phyloP scores from a whole-genome alignment of 1,140 invertebrate genomes.

The Scaptomyza pallida region DNA sequence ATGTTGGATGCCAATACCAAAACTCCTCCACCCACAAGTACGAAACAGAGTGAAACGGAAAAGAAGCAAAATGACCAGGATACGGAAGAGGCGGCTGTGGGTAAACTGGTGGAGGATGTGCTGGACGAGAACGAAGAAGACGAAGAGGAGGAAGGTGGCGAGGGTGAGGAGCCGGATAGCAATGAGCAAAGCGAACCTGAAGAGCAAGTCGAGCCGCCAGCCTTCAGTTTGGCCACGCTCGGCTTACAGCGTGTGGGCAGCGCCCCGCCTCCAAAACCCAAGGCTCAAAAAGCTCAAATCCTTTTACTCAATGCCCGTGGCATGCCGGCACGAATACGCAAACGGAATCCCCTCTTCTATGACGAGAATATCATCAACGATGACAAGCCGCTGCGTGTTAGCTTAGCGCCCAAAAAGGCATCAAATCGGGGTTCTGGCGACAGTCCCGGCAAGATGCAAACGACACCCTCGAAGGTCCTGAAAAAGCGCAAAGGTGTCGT shows the following conservation, averaged over 20 bases:
- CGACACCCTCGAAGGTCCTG: constrained; percentile 84
- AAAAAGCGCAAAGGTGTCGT: constrained; percentile 84
- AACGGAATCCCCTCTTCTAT: constrained; percentile 95
- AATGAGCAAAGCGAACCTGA: constrained; percentile 57
- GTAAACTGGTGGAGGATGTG: constrained; percentile 14
- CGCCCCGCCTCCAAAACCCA: constrained; percentile 88
- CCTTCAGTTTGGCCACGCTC: constrained; percentile 90
- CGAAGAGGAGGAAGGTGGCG: constrained; percentile 35
- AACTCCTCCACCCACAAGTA: background rate
- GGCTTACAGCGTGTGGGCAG: constrained; percentile 92
- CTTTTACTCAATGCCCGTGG: constrained; percentile 92
- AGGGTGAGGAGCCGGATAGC: constrained; percentile 69
- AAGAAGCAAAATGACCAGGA: constrained; percentile 12
- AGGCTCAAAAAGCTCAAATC: constrained; percentile 88
- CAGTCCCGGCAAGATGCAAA: constrained; percentile 84
- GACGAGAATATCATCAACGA: constrained; percentile 95
- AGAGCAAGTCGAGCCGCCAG: constrained; percentile 88
- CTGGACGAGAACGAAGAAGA: constrained; percentile 44
- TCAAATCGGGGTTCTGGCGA: constrained; percentile 32
- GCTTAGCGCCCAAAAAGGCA: constrained; percentile 84
- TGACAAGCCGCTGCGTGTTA: constrained; percentile 88
- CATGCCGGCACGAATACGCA: constrained; percentile 94
- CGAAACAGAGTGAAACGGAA: background rate
- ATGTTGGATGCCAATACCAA: constrained; percentile 1
- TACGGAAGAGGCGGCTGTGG: constrained; percentile 10